Conservation (phyloP, 1,140 invertebrate genomes). For the Penaeus japonicus region DNA sequence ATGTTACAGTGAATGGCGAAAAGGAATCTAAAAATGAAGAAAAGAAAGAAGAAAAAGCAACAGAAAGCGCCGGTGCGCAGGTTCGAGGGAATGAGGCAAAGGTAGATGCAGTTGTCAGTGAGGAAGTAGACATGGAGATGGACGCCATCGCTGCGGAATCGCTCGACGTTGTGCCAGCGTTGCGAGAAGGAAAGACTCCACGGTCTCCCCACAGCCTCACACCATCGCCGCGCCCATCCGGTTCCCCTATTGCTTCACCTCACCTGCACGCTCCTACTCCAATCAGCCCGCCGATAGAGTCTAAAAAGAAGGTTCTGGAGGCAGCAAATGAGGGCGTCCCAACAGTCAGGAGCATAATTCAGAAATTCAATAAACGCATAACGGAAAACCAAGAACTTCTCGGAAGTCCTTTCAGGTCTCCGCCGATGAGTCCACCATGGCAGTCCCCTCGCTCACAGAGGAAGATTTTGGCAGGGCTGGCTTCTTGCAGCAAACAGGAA, state of each 20-base stretch:
- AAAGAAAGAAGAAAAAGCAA: no score
- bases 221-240: neutral
- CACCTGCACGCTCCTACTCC: constrained; percentile 25
- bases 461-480: constrained; percentile 23
- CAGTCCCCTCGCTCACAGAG: constrained; percentile 47
- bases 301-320: constrained; percentile 47
- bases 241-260: neutral
- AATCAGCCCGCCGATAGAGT: constrained; percentile 40
- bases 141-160: no score
- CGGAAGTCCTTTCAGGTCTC: constrained; percentile 40
- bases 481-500: neutral
- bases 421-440: constrained; percentile 32
- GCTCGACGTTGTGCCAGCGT: no score
- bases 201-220: neutral
- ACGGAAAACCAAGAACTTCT: constrained; percentile 49
- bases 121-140: no score
- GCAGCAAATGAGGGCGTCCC: constrained; percentile 47
- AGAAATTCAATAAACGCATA: constrained; percentile 46
- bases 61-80: no score
- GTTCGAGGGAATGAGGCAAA: no score
- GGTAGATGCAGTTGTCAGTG: no score
- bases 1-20: no score
- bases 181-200: no score
- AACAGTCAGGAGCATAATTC: constrained; percentile 39
- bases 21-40: no score